These are phyloP conservation scores for Thalassophryne amazonica DNA, from an alignment of 2,797 vertebrate genomes.

Conservation along the genomic window DNA sequence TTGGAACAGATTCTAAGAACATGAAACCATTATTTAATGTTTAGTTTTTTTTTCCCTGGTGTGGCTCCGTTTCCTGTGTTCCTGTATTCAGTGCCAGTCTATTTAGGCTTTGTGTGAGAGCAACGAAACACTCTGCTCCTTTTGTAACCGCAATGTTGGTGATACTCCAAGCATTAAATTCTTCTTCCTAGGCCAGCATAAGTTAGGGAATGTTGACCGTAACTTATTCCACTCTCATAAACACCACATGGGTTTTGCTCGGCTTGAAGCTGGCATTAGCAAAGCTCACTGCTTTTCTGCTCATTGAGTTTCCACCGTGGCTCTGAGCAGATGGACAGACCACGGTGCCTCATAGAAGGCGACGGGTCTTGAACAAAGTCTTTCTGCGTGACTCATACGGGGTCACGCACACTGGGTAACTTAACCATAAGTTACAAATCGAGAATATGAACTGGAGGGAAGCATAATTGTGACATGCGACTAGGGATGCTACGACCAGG, in stretches of 20 bases:
- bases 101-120: constrained; percentile 18
- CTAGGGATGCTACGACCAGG: too few species aligned
- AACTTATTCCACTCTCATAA: constrained; percentile 14
- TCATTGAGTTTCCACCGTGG: constrained; percentile 5
- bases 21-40: too few species aligned
- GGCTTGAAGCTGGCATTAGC: constrained; percentile 25
- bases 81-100: background rate
- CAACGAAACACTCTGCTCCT: background rate
- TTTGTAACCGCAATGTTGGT: constrained; percentile 28
- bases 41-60: background rate
- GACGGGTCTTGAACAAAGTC: constrained; percentile 10
- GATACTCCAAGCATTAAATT: constrained; percentile 12
- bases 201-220: constrained; percentile 6
- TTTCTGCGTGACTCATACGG: background rate
- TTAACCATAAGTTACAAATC: too few species aligned
- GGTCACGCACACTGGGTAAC: too few species aligned
- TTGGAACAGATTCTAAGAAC: background rate
- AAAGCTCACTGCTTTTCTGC: background rate
- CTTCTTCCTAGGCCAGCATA: background rate
- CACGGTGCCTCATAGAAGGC: background rate
- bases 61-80: background rate
- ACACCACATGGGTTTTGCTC: constrained; percentile 27
- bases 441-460: too few species aligned
- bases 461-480: too few species aligned
- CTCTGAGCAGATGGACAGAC: constrained; percentile 41